Percentiles rank a stretch among this genome's conserved stretches.
phyloP scores from a whole-genome alignment of 64 coral and sea anemone genomes.

The Actinia tenebrosa region DNA sequence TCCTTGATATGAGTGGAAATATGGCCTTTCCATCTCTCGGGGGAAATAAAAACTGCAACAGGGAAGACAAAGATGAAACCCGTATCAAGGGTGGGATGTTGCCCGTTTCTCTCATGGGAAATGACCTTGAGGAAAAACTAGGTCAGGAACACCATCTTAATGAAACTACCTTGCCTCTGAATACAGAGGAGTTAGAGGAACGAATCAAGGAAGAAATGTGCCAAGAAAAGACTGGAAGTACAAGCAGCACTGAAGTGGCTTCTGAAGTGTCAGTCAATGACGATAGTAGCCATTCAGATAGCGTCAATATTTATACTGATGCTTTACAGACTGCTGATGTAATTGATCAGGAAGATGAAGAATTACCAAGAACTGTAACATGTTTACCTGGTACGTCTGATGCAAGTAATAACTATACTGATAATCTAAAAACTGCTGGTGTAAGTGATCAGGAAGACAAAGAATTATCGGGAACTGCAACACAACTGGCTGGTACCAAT shows the following conservation, averaged over 20 bases:
- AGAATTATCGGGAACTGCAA: background rate
- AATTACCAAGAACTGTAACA: background rate
- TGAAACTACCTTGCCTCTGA: background rate
- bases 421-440: too few species aligned
- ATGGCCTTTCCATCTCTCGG: background rate
- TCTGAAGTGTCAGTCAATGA: background rate
- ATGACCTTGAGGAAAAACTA: background rate
- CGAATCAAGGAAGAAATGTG: background rate
- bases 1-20: constrained; percentile 4
- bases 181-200: background rate
- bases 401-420: too few species aligned
- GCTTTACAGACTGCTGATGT: background rate
- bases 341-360: background rate
- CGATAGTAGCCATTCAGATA: background rate
- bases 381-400: background rate
- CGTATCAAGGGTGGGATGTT: background rate
- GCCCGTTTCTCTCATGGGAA: background rate
- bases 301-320: background rate
- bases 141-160: background rate
- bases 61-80: background rate
- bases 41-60: background rate
- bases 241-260: constrained; percentile 13
- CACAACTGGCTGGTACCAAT: background rate
- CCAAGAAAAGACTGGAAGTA: background rate
- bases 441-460: too few species aligned